A percentile compares a stretch with the other conserved stretches of the same genome.
Evolutionary conservation across 2,113 vertebrate genomes (phyloP).

Genomic region (Scalopus aquaticus): DNA sequence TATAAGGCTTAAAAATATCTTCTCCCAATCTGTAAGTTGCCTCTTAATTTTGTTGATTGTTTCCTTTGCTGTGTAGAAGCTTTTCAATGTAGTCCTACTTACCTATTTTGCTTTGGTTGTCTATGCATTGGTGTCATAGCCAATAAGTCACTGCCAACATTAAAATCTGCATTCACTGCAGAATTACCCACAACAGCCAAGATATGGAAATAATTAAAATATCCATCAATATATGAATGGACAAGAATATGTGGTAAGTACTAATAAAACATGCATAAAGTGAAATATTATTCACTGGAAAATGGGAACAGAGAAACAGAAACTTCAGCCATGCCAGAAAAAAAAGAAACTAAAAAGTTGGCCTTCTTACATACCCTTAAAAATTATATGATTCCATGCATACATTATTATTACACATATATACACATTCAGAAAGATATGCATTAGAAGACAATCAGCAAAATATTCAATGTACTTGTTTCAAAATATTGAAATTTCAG

Average conservation of each 20-base stretch:
- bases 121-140: neutral
- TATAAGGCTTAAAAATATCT: neutral
- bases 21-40: neutral
- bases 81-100: neutral
- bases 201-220: neutral
- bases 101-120: neutral
- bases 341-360: neutral
- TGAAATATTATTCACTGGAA: neutral
- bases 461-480: neutral
- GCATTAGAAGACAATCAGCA: neutral
- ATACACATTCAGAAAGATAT: neutral
- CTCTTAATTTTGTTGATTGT: neutral
- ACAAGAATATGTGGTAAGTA: neutral
- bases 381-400: neutral
- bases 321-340: neutral
- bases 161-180: neutral
- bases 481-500: neutral
- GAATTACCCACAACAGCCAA: too few relatives aligned
- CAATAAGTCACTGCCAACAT: neutral
- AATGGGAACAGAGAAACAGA: neutral
- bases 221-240: neutral
- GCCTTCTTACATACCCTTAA: neutral
- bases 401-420: neutral
- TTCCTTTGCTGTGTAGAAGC: neutral
- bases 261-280: neutral